A percentile compares a stretch with the other conserved stretches of the same genome.
These are phyloP conservation scores for Pomatorhinus ruficollis DNA, from an alignment of 2,113 vertebrate genomes.

Conservation along the genomic window DNA sequence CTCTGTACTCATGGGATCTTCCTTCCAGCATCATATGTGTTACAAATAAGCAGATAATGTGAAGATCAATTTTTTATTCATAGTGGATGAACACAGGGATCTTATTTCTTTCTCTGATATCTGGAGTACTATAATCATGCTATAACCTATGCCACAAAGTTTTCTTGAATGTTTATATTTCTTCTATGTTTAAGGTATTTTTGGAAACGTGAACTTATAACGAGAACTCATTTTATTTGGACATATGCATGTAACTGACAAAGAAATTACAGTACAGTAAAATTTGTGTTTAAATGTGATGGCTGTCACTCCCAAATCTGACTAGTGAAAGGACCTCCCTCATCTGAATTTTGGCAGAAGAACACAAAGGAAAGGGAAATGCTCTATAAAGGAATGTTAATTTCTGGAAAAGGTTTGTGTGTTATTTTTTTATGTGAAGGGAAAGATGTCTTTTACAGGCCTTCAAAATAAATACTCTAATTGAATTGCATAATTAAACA, in stretches of 20 bases:
- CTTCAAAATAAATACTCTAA: neutral
- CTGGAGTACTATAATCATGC: neutral
- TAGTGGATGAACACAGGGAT: neutral
- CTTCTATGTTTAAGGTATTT: neutral
- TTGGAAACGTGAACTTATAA: neutral
- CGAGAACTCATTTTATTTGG: neutral
- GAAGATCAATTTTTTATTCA: neutral
- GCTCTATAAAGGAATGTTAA: neutral
- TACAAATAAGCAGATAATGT: neutral
- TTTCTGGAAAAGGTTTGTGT: neutral
- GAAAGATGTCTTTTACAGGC: neutral
- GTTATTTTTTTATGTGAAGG: neutral
- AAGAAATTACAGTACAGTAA: neutral
- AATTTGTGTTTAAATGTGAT: neutral
- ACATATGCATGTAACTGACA: neutral
- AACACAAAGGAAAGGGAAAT: neutral
- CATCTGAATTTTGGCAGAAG: neutral
- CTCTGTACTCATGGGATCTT: neutral
- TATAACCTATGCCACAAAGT: neutral
- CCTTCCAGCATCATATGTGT: neutral
- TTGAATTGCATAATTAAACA: neutral
- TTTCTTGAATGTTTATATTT: neutral
- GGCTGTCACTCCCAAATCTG: neutral
- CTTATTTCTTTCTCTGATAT: neutral
- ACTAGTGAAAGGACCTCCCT: neutral